These are phyloP conservation scores for Eurytoma adleriae DNA, from an alignment of 2,888 invertebrate species.

Conservation along the genomic window DNA sequence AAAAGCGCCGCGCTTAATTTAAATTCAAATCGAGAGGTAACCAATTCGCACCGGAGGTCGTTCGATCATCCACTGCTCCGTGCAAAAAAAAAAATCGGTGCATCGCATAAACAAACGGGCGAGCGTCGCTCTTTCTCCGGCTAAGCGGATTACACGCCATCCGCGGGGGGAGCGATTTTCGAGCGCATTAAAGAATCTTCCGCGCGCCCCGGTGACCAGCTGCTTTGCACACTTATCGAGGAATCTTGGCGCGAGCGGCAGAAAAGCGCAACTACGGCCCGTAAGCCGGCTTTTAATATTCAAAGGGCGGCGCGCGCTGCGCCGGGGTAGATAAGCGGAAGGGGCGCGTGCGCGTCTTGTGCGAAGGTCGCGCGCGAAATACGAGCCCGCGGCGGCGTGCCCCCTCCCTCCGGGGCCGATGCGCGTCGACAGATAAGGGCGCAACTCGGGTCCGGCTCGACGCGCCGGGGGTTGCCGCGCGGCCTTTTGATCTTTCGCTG, in stretches of 20 bases:
- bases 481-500: conserved; percentile 72
- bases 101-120: background rate
- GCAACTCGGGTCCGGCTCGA: conserved; percentile 36
- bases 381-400: conserved; percentile 53
- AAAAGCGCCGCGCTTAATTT: conserved; percentile 11
- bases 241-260: conserved; percentile 18
- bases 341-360: conserved; percentile 19
- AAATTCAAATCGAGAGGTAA: conserved; percentile 20
- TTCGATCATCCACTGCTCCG: background rate
- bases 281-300: conserved; percentile 55
- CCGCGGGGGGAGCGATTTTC: conserved; percentile 20
- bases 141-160: conserved; percentile 53
- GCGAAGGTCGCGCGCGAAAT: conserved; percentile 49
- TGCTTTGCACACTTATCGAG: conserved; percentile 43
- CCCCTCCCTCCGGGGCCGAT: conserved; percentile 16
- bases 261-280: conserved; percentile 51
- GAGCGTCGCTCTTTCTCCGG: background rate
- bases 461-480: conserved; percentile 13
- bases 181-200: conserved; percentile 44
- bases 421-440: conserved; percentile 63
- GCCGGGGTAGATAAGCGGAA: conserved; percentile 20
- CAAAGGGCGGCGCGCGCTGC: conserved; percentile 26
- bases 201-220: conserved; percentile 29
- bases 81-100: background rate
- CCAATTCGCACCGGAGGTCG: no score